A percentile compares a stretch with the other conserved stretches of the same genome.
phyloP scores from a whole-genome alignment of 2,797 vertebrate species.

The Arremon brunneinucha region DNA sequence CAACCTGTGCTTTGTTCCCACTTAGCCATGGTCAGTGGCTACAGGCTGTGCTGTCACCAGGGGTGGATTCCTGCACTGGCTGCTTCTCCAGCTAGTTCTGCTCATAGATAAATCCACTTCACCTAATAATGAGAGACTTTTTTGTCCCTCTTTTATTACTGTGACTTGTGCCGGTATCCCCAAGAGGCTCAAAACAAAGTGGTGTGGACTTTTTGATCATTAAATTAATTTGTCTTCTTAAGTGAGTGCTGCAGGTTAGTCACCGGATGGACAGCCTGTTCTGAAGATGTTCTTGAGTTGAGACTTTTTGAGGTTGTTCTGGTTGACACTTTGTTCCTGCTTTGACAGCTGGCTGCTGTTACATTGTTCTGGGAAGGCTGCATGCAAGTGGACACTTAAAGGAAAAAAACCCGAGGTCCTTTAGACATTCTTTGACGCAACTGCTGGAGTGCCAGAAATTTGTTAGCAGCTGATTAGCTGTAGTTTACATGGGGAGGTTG shows the following conservation, averaged over 20 bases:
- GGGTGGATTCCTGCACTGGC: background rate
- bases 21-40: background rate
- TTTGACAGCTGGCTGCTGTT: constrained; percentile 25
- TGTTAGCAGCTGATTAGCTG: constrained; percentile 57
- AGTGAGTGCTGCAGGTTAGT: background rate
- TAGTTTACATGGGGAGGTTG: constrained; percentile 40
- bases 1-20: background rate
- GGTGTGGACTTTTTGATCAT: background rate
- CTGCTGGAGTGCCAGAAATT: constrained; percentile 57
- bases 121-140: background rate
- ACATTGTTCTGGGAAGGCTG: constrained; percentile 24
- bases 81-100: background rate
- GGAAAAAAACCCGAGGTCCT: background rate
- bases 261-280: background rate
- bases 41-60: background rate
- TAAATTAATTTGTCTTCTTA: background rate
- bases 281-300: background rate
- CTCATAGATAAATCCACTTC: background rate
- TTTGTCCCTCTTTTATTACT: background rate
- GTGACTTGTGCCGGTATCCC: background rate
- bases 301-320: background rate
- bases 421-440: constrained; percentile 45
- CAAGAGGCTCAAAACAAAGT: background rate
- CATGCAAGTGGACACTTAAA: constrained; percentile 10
- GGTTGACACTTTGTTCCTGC: background rate